Base-by-base conservation (phyloP, 2,888 invertebrate species). In the Trissolcus japonicus region DNA sequence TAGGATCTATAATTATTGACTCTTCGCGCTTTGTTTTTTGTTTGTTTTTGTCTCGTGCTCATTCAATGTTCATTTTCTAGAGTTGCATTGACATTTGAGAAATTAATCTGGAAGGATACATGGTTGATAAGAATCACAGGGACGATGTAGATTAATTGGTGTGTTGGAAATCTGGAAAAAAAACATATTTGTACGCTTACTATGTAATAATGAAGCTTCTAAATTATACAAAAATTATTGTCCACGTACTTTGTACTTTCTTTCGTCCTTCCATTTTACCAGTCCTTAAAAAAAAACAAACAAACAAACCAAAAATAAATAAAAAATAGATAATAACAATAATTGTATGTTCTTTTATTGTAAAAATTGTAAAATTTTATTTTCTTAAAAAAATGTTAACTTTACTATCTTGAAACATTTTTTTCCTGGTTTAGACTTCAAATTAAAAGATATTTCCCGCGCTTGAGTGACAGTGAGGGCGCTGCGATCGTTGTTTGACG, bases 121-220 rank as follows among this genome's bases (percentile, higher is more conserved):
- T 59, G 21, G 35, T 25, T 54, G 50, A 74, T 74, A 57, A 43
- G 53, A 74, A 67, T 67, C 67, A 62, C 61, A 51, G 46, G 67
- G 62, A 60, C 16, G 53, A 41, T 69, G 55, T 65, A 69, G 69
- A 7, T 60, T 65, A 66, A 76, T 76, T 66, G 61, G 46, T 76
- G 76, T 76, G 67, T 76, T 17, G 67, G 71, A 71, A 67, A 54
- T 76, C 67, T 66, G 76, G 14, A 51, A 51, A 66, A 76, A 71
- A 71, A 66, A 76, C 19, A 71, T 74, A 67, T 66, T 71, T 71
- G 71, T 76, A 76, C 76, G 71, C 71, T 76, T 76, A 76, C 71
- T 76, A 76, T 76, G 76, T 71, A 76, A 76, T 71, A 71, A 76
- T 66, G 59, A 71, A 76, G 71, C 76, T 76, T 76, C 71, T 71